phyloP scores from a whole-genome alignment of 1,140 invertebrate genomes.

The Saccostrea glomerata region DNA sequence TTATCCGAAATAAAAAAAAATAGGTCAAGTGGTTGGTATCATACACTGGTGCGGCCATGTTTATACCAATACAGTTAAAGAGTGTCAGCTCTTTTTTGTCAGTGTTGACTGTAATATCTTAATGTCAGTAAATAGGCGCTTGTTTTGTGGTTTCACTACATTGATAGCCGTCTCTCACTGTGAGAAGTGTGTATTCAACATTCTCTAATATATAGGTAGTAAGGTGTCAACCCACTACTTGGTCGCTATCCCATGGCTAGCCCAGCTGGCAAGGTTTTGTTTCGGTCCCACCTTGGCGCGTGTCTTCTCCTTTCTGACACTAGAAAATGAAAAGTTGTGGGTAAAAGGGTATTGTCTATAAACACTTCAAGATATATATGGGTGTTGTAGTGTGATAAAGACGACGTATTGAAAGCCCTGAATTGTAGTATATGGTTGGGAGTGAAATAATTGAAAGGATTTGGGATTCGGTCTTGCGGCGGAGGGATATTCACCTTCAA shows the following conservation, averaged over 20 bases:
- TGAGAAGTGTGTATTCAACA: constrained; percentile 17
- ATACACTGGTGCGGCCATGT: neutral
- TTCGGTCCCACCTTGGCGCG: neutral
- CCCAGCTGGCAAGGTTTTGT: constrained; percentile 1
- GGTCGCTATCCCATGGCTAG: neutral
- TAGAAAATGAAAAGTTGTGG: neutral
- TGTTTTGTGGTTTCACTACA: constrained; percentile 7
- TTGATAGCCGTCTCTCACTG: constrained; percentile 14
- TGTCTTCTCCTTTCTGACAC: constrained; percentile 7
- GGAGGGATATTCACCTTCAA: constrained; percentile 1
- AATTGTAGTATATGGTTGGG: neutral
- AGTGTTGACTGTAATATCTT: constrained; percentile 21
- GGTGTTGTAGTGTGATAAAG: constrained; percentile 24
- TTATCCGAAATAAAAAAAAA: neutral
- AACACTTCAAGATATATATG: constrained; percentile 22
- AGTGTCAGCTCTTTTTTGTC: constrained; percentile 5
- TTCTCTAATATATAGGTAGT: constrained; percentile 8
- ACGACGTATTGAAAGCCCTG: neutral
- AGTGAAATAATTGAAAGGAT: neutral
- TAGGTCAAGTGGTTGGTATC: constrained; percentile 18
- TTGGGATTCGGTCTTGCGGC: neutral
- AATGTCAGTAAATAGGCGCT: constrained; percentile 20
- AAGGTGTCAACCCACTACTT: constrained; percentile 14
- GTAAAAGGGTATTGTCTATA: neutral
- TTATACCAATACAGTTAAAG: constrained; percentile 37